Conservation (phyloP, 2,113 vertebrate species). For the Pavo muticus region DNA sequence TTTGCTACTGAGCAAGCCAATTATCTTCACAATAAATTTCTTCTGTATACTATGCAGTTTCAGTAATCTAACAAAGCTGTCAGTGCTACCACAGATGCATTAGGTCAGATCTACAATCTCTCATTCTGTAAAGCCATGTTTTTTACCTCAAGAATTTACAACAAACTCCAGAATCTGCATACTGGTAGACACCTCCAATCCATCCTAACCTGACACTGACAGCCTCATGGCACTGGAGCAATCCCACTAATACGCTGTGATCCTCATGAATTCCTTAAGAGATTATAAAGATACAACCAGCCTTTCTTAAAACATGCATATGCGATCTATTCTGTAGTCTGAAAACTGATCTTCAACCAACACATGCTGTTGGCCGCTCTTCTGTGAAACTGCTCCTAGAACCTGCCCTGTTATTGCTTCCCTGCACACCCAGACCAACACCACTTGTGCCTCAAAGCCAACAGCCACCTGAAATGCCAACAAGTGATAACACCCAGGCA, state of each 20-base stretch:
- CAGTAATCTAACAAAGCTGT: background rate
- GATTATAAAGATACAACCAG: background rate
- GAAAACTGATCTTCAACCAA: background rate
- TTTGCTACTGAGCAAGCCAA: background rate
- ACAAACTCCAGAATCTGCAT: background rate
- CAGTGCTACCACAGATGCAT: background rate
- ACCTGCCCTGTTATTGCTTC: accelerated
- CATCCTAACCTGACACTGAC: background rate
- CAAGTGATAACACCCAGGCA: background rate
- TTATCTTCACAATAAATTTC: background rate
- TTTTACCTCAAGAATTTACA: background rate
- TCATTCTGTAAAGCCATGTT: background rate
- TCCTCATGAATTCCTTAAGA: background rate
- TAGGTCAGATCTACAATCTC: background rate
- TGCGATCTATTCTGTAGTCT: background rate
- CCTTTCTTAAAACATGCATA: background rate
- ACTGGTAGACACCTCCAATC: background rate
- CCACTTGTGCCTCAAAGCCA: background rate
- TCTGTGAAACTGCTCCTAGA: background rate
- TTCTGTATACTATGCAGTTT: background rate
- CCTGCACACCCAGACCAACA: background rate
- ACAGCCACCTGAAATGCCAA: accelerated
- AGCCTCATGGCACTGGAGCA: background rate
- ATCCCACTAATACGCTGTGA: background rate
- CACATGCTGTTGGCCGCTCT: background rate